Conservation (phyloP, 2,113 vertebrate species). For the Maccullochella peelii region DNA sequence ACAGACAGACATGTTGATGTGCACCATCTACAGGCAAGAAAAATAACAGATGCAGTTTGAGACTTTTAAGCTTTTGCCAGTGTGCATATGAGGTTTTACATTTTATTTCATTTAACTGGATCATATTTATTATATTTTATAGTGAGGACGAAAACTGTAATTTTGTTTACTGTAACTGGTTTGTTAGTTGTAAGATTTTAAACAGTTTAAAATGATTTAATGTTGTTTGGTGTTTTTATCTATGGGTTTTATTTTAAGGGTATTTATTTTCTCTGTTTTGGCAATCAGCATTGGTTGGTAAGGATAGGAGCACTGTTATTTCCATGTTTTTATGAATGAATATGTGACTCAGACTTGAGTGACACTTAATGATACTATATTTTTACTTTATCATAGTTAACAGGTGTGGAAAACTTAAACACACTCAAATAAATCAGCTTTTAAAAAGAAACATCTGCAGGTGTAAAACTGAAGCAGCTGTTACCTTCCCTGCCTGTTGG, state of each 20-base stretch:
- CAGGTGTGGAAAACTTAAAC: neutral
- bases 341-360: too few species aligned
- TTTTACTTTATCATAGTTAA: neutral
- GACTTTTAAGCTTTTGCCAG: neutral
- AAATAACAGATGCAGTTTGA: neutral
- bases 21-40: constrained; percentile 10
- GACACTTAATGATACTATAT: neutral
- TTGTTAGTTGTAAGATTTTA: neutral
- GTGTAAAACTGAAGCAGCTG: neutral
- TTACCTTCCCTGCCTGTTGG: neutral
- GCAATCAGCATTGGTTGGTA: neutral
- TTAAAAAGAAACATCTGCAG: neutral
- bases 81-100: neutral
- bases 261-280: neutral
- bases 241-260: neutral
- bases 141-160: neutral
- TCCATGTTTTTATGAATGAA: neutral
- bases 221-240: neutral
- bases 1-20: neutral
- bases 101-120: neutral
- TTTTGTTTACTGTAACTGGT: too few species aligned
- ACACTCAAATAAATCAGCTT: neutral
- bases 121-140: too few species aligned
- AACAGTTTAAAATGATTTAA: neutral
- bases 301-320: neutral